Conservation (phyloP, 2,113 vertebrate genomes). For the Spea multiplicata region DNA sequence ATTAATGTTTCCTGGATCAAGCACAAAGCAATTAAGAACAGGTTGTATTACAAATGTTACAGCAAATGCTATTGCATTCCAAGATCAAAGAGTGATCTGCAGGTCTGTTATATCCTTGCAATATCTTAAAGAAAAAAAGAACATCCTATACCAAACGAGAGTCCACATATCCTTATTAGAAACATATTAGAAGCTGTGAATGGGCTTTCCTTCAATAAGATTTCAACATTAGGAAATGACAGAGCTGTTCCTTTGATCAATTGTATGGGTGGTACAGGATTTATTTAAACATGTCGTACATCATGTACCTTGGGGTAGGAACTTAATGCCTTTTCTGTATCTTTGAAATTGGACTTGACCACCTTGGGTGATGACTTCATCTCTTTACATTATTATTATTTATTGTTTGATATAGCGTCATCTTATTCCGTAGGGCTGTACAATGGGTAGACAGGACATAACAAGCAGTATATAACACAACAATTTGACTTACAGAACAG, state of each 20-base stretch:
- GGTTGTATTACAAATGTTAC: slow-evolving; percentile 9
- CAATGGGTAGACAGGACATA: too few relatives aligned
- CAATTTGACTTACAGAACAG: too few relatives aligned
- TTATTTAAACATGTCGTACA: not conserved
- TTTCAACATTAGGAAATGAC: slow-evolving; percentile 24
- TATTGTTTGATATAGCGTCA: too few relatives aligned
- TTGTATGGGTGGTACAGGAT: slow-evolving; percentile 11
- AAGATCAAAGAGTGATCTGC: slow-evolving; percentile 26
- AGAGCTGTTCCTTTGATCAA: slow-evolving; percentile 39
- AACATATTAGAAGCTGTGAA: slow-evolving; percentile 38
- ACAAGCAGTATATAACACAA: too few relatives aligned
- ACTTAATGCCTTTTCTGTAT: not conserved
- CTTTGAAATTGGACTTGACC: too few relatives aligned
- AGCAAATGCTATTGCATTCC: not conserved
- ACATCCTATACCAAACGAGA: slow-evolving; percentile 14
- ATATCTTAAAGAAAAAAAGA: slow-evolving; percentile 21
- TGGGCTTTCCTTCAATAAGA: slow-evolving; percentile 23
- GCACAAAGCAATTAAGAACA: slow-evolving; percentile 4
- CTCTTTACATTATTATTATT: too few relatives aligned
- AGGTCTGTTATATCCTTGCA: slow-evolving; percentile 28
- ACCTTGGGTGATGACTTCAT: too few relatives aligned
- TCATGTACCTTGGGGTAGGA: not conserved
- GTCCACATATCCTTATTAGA: slow-evolving; percentile 36
- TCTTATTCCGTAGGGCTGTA: too few relatives aligned
- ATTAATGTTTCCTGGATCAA: not conserved